phyloP scores from a whole-genome alignment of 2,797 vertebrate genomes.

The Malurus leucopterus region DNA sequence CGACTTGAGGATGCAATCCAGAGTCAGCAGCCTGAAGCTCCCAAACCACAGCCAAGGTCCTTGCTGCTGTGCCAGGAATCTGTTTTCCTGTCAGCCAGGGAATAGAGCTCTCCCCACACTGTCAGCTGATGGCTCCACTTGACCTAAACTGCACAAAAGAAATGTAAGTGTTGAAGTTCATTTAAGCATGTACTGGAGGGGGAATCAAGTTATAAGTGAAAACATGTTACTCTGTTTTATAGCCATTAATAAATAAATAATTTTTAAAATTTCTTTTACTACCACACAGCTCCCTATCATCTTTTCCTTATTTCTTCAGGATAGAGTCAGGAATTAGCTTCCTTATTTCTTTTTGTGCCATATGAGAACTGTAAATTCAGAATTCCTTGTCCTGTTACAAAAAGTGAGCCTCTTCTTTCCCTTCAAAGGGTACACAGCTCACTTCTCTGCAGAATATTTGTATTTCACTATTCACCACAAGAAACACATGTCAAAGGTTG shows the following conservation, averaged over 20 bases:
- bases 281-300: not conserved
- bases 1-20: not conserved
- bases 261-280: not conserved
- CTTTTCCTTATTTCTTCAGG: not conserved
- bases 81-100: not conserved
- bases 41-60: not conserved
- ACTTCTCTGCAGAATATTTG: not conserved
- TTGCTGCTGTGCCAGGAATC: not conserved
- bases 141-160: not conserved
- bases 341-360: not conserved
- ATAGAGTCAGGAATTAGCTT: not conserved
- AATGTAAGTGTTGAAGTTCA: not conserved
- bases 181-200: not conserved
- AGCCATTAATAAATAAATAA: not conserved
- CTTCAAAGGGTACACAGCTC: not conserved
- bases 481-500: not conserved
- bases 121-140: not conserved
- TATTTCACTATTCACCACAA: constrained; percentile 13
- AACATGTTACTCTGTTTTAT: not conserved
- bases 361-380: not conserved
- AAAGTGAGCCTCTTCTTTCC: not conserved
- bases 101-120: not conserved
- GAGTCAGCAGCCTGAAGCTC: not conserved
- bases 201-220: not conserved
- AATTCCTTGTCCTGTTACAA: not conserved